phyloP scores from a whole-genome alignment of 2,797 vertebrate species.

The Kryptopterus vitreolus region DNA sequence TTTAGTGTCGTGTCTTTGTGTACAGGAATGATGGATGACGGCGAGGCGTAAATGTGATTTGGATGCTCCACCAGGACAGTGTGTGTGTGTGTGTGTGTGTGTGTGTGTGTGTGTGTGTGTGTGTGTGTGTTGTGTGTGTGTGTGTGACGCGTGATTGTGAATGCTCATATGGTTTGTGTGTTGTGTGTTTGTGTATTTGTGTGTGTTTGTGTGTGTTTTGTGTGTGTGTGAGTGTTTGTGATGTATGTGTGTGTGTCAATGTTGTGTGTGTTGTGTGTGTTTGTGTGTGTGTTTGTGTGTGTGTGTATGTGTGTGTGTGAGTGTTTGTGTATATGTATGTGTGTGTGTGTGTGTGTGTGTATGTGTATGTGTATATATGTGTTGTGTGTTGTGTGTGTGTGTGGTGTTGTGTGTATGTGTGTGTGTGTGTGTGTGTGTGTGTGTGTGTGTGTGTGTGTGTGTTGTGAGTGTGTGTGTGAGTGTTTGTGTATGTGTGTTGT shows the following conservation, averaged over 20 bases:
- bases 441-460: conserved; percentile 1
- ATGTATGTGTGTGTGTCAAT: conserved; percentile 12
- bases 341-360: background rate
- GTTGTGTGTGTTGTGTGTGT: no score
- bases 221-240: background rate
- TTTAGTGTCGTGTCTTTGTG: conserved; percentile 70
- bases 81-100: conserved; percentile 14
- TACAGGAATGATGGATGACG: conserved; percentile 78
- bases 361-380: conserved; percentile 13
- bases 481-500: background rate
- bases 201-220: conserved; percentile 17
- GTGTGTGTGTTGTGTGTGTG: no score
- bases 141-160: no score
- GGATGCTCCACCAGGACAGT: conserved; percentile 67
- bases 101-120: background rate
- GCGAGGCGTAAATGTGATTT: conserved; percentile 76
- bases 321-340: conserved; percentile 26
- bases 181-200: conserved; percentile 1
- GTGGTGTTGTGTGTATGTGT: no score
- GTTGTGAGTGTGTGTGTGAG: conserved; percentile 6
- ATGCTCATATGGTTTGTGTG: background rate
- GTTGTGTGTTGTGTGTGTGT: background rate
- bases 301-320: conserved; percentile 38
- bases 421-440: conserved; percentile 1
- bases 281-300: conserved; percentile 11